phyloP scores from a whole-genome alignment of 2,888 invertebrate species.

The Pyrocoelia pectoralis region DNA sequence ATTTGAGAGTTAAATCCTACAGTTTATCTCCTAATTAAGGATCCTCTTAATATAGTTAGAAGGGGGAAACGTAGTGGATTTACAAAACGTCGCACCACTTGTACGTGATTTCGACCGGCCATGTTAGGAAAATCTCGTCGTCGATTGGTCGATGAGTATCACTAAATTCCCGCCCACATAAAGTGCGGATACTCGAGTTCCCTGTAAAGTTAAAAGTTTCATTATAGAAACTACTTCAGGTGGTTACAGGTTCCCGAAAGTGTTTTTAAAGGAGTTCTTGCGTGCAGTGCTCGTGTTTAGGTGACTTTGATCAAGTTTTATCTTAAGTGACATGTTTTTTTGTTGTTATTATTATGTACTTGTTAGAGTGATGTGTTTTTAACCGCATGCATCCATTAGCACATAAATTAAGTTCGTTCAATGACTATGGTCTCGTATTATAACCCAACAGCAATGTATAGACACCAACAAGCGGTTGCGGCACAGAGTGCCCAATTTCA shows the following conservation, averaged over 20 bases:
- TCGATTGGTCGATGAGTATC: constrained; percentile 44
- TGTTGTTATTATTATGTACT: not conserved
- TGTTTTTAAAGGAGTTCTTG: not conserved
- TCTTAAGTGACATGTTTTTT: not conserved
- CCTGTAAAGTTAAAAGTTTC: constrained; percentile 13
- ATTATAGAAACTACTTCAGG: constrained; percentile 12
- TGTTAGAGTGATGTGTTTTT: not conserved
- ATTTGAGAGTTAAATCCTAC: not conserved
- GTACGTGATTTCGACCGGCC: constrained; percentile 47
- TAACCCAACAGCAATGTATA: constrained; percentile 65
- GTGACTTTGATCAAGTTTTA: not conserved
- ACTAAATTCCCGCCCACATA: constrained; percentile 20
- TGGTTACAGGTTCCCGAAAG: constrained; percentile 8
- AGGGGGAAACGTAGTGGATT: constrained; percentile 1
- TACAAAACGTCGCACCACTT: constrained; percentile 39
- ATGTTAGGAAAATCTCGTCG: constrained; percentile 44
- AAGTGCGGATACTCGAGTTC: constrained; percentile 8
- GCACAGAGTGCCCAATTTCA: constrained; percentile 65
- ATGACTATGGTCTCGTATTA: constrained; percentile 76
- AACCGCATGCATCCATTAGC: not conserved
- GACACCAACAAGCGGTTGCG: constrained; percentile 54
- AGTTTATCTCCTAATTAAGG: constrained; percentile 1
- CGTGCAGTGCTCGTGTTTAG: constrained; percentile 14
- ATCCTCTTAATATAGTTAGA: constrained; percentile 3
- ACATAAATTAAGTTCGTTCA: not conserved